Evolutionary conservation across 2,888 invertebrate species (phyloP), one percentile per base, ranked within the genome.

Genomic region (Crioceris asparagi): DNA sequence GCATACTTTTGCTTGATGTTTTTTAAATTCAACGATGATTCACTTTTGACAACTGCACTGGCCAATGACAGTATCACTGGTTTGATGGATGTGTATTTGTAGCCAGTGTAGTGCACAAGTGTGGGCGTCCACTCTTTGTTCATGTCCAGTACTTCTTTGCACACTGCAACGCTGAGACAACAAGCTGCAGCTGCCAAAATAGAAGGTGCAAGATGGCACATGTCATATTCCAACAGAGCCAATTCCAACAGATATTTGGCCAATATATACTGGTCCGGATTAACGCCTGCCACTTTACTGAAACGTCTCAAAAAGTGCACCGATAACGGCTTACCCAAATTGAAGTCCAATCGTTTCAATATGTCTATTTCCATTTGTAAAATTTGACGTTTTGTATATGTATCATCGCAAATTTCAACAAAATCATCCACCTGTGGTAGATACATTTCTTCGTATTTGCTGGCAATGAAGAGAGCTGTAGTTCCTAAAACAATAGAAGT

Each of bases 391-490:
- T 79, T 82, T 3, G 74, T 74, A 61, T 87, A 96, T 0, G 90
- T 79, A 57, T 85, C 78, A 64, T 92, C 93, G 7, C 92, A 86
- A 36, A 96, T 83, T 59, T 83, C 90, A 10, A 87, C 83, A 66
- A 93, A 93, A 65, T 97, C 96, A 4, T 66, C 69, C 15, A 92
- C 73, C 29, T 86, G 84, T 0, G 94, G 92, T 2, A 84, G 75
- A 55, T 82, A 90, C 55, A 92, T 82, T 68, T 97, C 97, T 66
- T 97, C 96, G 56, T 90, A 94, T 63, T 97, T 97, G 55, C 83
- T 77, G 1, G 96, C 93, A 36, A 94, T 76, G 53, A 90, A 81
- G 72, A 96, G 76, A 0, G 91, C 82, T 0, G 91, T 79, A 1
- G 88, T 81, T 4, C 44, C 40, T 38, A 17, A 15, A 33, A 30